These are phyloP conservation scores for Mionectes olivaceus DNA, from an alignment of 2,797 vertebrate species.

Conservation along the genomic window DNA sequence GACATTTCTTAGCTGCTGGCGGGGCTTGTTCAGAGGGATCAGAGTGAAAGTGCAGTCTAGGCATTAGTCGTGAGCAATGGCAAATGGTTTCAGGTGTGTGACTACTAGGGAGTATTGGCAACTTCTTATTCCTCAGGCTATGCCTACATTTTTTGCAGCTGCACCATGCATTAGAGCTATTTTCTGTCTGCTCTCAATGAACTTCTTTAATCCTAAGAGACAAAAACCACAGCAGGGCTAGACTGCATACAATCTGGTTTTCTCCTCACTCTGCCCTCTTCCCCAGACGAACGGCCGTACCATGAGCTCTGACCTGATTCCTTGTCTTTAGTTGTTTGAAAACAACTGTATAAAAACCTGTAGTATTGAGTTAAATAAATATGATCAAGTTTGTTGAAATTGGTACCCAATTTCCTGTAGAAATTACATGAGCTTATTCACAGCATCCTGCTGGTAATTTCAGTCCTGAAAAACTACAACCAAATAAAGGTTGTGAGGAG, in stretches of 20 bases:
- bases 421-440: background rate
- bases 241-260: background rate
- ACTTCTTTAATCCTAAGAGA: background rate
- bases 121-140: background rate
- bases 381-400: background rate
- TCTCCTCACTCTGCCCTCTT: background rate
- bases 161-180: background rate
- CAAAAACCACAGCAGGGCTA: conserved; percentile 9
- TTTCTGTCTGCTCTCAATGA: background rate
- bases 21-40: background rate
- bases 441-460: background rate
- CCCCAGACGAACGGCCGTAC: background rate
- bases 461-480: conserved; percentile 19
- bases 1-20: background rate
- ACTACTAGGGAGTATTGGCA: background rate
- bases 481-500: background rate
- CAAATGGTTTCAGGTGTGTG: background rate
- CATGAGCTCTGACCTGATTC: background rate
- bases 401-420: background rate
- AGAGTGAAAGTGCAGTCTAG: background rate
- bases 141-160: background rate
- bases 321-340: background rate
- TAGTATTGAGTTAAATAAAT: background rate
- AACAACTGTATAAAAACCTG: background rate
- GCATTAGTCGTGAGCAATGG: background rate